A percentile compares a stretch with the other conserved stretches of the same genome.
Conservation (phyloP, 2,888 invertebrate genomes). For the Mamestra brassicae region DNA sequence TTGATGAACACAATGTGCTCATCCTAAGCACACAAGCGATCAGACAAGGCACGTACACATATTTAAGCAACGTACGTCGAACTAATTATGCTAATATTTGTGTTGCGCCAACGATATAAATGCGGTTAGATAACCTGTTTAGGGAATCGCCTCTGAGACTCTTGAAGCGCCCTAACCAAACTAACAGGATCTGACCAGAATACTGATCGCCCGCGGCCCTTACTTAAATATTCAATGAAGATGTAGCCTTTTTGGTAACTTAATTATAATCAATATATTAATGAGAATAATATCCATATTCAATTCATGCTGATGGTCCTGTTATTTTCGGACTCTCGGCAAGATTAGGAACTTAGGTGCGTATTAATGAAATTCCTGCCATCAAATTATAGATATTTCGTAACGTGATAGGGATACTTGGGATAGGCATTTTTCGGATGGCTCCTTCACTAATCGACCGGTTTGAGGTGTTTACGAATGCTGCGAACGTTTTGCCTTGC, state of each 20-base stretch:
- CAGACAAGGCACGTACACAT: constrained; percentile 73
- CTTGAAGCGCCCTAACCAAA: constrained; percentile 84
- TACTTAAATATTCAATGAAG: constrained; percentile 82
- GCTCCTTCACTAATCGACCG: constrained; percentile 58
- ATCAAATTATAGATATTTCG: constrained; percentile 70
- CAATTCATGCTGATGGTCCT: constrained; percentile 60
- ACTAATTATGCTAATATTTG: constrained; percentile 88
- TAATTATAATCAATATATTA: constrained; percentile 77
- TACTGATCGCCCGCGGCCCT: constrained; percentile 79
- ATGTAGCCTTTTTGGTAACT: constrained; percentile 76
- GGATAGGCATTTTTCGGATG: constrained; percentile 67
- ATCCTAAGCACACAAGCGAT: constrained; percentile 63
- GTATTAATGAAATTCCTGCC: constrained; percentile 68
- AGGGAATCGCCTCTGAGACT: constrained; percentile 85
- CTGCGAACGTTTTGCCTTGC: constrained; percentile 45
- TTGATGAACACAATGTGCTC: constrained; percentile 29
- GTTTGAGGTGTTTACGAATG: constrained; percentile 63
- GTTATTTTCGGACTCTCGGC: constrained; percentile 58
- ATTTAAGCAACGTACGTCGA: constrained; percentile 77
- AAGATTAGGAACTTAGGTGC: constrained; percentile 66
- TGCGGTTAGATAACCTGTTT: constrained; percentile 88
- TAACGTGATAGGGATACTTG: constrained; percentile 69
- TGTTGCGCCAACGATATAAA: constrained; percentile 85
- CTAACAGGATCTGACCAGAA: constrained; percentile 84
- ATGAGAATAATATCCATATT: constrained; percentile 69